Evolutionary conservation across 2,113 vertebrate species (phyloP), one percentile per base, ranked within the genome.

Genomic region (Lampris megalopsis): DNA sequence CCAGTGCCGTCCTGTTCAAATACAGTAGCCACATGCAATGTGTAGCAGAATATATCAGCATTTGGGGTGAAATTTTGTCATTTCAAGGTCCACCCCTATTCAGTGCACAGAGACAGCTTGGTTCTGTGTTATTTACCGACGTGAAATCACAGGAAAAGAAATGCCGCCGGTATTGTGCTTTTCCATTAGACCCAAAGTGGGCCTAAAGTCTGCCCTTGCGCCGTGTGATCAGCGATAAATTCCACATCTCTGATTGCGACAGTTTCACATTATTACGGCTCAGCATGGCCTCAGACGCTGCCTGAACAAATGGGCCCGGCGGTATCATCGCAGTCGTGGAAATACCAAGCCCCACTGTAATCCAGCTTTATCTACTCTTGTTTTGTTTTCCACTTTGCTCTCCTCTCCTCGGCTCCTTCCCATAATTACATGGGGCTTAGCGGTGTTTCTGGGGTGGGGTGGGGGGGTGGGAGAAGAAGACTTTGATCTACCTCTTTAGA

Each of bases 371-470:
- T 89, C 80, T 77, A 1, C 37, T 50, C 3, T 1, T 59, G 82
- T 84, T 83, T 88, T 76, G 63, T 82, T 79, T 85, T 63, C 57
- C 73, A 53, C 70, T 62, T 53, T 69, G 62, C 36, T 62, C 45
- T 63, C 63, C 53, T 59, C 67, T 75, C 24, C 76, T 82, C 64
- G 75, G 60, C 77, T 43, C 66, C 52, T 11, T 2, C 73, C 73
- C 70, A 65, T 84, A 82, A 89, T 89, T 89, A 90, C 84, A 80
- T 37, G 11, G 41, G 64, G 76, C 68, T 88, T 89, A 79, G 71
- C 10, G 6, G 10, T 65, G 84, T 81, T 86, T 71, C 58, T 24
- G 24, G 24, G 24, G 24, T 24, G 24, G 24, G 24, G 24, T 24
- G 24, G 24, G 24, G 24, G 24, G 24, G 24, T 0, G 24, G 24